Evolutionary conservation across 1,140 invertebrate species (phyloP), one percentile per base, ranked within the genome.

Genomic region (Campoletis sonorensis): DNA sequence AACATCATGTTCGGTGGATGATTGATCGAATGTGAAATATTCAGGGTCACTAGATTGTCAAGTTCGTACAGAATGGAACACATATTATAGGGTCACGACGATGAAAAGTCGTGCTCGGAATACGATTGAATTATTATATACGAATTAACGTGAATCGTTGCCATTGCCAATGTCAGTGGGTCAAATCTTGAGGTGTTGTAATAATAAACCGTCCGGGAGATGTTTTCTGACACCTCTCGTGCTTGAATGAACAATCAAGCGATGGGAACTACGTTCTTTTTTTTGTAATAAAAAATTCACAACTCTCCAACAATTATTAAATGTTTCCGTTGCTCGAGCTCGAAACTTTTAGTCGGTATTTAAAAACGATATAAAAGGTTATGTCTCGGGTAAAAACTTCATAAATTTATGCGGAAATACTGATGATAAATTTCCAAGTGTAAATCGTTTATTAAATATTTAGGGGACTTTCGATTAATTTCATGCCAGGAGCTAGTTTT

Each of bases 151-250:
- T 37, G 77, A 70, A 79, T 51, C 45, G 23, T 71, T n/a, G 49
- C 49, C 11, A 78, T 81, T 81, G 80, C 71, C 80, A 81, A 81
- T 81, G 80, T 81, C 80, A 78, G 75, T 81, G 75, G 80, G 80
- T 81, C 80, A 81, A 81, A 77, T 81, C 73, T 26, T 54, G 54
- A 26, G 45, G 16, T 40, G 73, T 30, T 58, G 40, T n/a, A n/a
- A 37, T 37, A 45, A 45, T 58, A 58, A 75, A 30, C 76, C 27
- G 71, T 78, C n/a, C n/a, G 61, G 58, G 37, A 81, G 54, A 72
- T 72, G n/a, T 49, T 40, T 45, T 58, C 23, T 11, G 33, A 51
- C 79, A 73, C 30, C 26, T 33, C 67, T 70, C 10, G 4, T 40
- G 70, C 73, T 51, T 61, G 70, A 13, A 11, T 1, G 23, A 78